phyloP scores from a whole-genome alignment of 2,113 vertebrate genomes.

The Micromys minutus region DNA sequence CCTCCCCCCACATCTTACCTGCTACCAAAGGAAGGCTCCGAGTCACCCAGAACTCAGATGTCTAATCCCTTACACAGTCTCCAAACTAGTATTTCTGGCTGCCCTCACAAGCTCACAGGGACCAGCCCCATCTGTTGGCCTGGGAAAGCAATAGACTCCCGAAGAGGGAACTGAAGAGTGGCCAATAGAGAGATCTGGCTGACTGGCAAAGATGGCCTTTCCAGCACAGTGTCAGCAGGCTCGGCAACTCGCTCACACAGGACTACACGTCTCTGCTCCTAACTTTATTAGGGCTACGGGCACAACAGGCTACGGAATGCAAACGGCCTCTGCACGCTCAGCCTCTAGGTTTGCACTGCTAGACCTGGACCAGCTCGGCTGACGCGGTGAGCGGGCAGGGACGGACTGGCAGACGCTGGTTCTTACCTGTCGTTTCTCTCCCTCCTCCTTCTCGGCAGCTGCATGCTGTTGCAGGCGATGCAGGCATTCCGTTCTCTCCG shows the following conservation, averaged over 20 bases:
- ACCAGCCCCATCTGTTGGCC: neutral
- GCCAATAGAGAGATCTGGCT: accelerated
- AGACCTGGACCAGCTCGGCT: neutral
- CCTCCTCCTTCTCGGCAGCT: constrained; percentile 87
- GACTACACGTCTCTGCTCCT: neutral
- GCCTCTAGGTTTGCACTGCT: neutral
- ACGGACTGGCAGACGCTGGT: neutral
- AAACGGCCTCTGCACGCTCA: neutral
- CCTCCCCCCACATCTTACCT: neutral
- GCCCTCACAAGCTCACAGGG: neutral
- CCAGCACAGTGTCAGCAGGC: neutral
- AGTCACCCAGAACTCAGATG: neutral
- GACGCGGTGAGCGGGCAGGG: neutral
- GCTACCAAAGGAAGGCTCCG: neutral
- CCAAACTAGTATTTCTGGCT: neutral
- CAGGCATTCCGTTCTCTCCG: constrained; percentile 93
- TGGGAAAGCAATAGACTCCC: neutral
- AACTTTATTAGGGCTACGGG: neutral
- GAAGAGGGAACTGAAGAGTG: neutral
- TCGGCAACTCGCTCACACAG: neutral
- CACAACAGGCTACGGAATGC: neutral
- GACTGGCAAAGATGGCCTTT: neutral
- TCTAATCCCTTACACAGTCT: neutral
- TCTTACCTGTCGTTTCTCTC: constrained; percentile 92
- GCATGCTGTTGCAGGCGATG: constrained; percentile 92